Evolutionary conservation across 2,888 invertebrate species (phyloP), one percentile per base, ranked within the genome.

Genomic region (Therioaphis trifolii): DNA sequence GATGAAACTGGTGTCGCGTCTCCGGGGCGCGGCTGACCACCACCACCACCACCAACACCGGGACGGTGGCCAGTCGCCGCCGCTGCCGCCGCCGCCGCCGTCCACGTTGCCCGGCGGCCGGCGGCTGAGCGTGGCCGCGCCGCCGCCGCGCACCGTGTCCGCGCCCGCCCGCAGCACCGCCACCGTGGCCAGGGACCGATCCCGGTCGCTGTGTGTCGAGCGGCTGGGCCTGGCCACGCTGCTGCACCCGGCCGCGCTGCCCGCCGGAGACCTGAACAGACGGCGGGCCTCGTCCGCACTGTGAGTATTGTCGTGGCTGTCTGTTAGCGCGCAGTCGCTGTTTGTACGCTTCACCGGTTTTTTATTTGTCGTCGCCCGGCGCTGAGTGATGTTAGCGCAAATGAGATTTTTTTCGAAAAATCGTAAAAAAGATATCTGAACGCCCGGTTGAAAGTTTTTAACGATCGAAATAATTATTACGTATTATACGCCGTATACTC

Each of bases 191-290:
- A 84, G 87, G 24, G 89, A 89, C 86, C 86, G 89, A 63, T 88
- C 89, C 52, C 87, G 88, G 84, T 89, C 89, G 9, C 87, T 89
- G 66, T 89, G 89, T 85, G 89, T 89, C 71, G 88, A 87, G 82
- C 86, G 86, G 82, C 80, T 85, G 46, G 85, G 85, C 52, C 86
- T 87, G 85, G 87, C 87, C 29, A 85, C 87, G 7, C 86, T 87
- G 49, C 87, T 87, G 76, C 86, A 86, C 80, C 88, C 87, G 29
- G 87, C 86, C 21, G 87, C 86, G 76, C 87, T 87, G 76, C 87
- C 87, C 40, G 86, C 87, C 52, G 85, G 87, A 29, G 87, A 88
- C 43, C 86, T 87, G 71, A 86, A 86, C 85, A 86, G 87, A 40
- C 86, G 88, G 68, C 85, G 88, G 74, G 88, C 88, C 1, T 88